These are phyloP conservation scores for Meles meles DNA, from an alignment of 2,113 vertebrate species.

Conservation along the genomic window DNA sequence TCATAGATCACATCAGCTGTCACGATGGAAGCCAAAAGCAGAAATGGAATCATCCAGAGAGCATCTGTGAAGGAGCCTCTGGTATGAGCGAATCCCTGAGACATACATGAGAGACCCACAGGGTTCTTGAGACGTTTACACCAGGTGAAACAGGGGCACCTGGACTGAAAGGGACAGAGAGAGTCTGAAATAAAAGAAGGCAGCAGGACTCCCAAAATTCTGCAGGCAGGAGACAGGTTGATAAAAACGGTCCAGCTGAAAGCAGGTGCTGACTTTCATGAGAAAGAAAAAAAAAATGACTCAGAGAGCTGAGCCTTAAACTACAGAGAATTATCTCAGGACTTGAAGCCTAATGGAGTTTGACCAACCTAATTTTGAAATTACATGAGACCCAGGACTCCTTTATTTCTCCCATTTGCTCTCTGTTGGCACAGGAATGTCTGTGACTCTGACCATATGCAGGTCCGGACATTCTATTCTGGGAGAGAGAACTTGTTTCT, in stretches of 20 bases:
- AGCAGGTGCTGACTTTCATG: background rate
- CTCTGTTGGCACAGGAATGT: background rate
- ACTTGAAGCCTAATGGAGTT: background rate
- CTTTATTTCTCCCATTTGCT: background rate
- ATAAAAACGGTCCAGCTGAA: background rate
- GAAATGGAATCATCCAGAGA: background rate
- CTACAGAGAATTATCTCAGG: background rate
- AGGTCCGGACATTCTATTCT: background rate
- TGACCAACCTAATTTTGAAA: background rate
- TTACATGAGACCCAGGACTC: background rate
- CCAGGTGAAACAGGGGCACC: background rate
- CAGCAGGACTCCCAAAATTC: background rate
- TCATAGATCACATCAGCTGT: background rate
- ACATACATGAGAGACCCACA: background rate
- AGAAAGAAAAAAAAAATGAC: background rate
- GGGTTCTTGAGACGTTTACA: background rate
- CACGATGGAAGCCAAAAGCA: background rate
- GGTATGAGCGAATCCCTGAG: background rate
- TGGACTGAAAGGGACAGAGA: background rate
- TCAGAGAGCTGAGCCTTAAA: background rate
- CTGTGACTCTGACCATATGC: background rate
- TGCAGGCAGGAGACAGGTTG: background rate
- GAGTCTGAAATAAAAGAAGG: background rate
- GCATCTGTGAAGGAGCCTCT: background rate
- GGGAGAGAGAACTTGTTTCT: background rate